Conservation (phyloP, 2,797 vertebrate species). For the Mormyrops attenuatus region DNA sequence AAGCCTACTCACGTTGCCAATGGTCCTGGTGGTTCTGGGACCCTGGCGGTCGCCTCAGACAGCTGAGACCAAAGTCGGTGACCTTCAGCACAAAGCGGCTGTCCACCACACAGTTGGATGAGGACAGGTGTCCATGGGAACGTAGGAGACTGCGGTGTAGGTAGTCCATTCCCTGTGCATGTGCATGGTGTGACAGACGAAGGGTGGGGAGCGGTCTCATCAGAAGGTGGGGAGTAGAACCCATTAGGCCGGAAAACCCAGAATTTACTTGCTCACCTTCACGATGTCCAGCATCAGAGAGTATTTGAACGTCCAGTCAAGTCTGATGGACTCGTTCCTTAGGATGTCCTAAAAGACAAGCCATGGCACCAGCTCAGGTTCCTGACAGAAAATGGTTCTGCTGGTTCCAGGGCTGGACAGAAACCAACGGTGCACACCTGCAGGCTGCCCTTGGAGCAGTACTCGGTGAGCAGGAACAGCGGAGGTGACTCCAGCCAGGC, state of each 20-base stretch:
- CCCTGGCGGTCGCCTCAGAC: constrained; percentile 27
- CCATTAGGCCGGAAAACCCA: neutral
- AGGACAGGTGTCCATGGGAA: constrained; percentile 33
- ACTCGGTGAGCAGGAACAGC: constrained; percentile 38
- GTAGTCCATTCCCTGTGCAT: neutral
- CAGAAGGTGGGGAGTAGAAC: neutral
- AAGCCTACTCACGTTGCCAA: constrained; percentile 32
- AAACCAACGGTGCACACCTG: constrained; percentile 24
- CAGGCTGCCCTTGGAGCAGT: constrained; percentile 45
- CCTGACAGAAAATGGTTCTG: neutral
- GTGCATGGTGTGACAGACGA: neutral
- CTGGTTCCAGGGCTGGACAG: neutral
- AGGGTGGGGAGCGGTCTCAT: neutral
- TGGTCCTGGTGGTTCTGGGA: neutral
- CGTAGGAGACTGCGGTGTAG: neutral
- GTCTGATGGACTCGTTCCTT: constrained; percentile 44
- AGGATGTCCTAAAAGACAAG: constrained; percentile 42
- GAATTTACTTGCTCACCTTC: constrained; percentile 31
- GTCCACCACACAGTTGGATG: constrained; percentile 46
- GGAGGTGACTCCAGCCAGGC: constrained; percentile 37
- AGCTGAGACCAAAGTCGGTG: constrained; percentile 39
- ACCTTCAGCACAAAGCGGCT: constrained; percentile 45
- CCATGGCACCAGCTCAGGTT: neutral
- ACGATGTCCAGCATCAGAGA: constrained; percentile 45
- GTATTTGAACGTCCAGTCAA: constrained; percentile 46